Conservation (phyloP, 2,797 vertebrate genomes). For the Ambastaia sidthimunki region DNA sequence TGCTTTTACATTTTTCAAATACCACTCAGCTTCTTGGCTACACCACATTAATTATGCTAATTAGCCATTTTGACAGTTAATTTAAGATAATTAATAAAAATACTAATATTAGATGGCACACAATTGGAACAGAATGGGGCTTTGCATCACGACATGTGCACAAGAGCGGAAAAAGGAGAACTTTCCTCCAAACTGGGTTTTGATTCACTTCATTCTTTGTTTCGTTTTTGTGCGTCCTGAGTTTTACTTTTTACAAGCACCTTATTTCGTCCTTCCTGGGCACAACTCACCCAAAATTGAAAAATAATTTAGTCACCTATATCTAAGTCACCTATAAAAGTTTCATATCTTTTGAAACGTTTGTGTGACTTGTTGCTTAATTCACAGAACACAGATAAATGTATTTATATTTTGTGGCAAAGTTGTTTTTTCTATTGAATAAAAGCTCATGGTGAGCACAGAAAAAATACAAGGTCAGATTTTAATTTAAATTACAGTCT, state of each 20-base stretch:
- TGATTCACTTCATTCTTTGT: not conserved
- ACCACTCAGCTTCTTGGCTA: constrained; percentile 68
- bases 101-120: constrained; percentile 79
- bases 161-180: not conserved
- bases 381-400: not conserved
- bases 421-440: not conserved
- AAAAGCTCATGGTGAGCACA: not conserved
- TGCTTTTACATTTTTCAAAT: constrained; percentile 76
- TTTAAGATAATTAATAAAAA: constrained; percentile 82
- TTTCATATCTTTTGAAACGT: not conserved
- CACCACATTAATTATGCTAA: constrained; percentile 81
- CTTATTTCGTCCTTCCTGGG: not conserved
- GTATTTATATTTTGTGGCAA: not conserved
- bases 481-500: too few species aligned
- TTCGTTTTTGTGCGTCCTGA: not conserved
- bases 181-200: constrained; percentile 45
- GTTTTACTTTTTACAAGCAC: constrained; percentile 2
- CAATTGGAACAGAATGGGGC: constrained; percentile 55
- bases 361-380: not conserved
- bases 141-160: constrained; percentile 2
- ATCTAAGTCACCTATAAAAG: too few species aligned
- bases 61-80: constrained; percentile 79
- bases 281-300: not conserved
- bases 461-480: too few species aligned
- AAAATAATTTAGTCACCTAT: not conserved